Base-by-base conservation (phyloP, 2,797 vertebrate species). In the Mus spretus region DNA sequence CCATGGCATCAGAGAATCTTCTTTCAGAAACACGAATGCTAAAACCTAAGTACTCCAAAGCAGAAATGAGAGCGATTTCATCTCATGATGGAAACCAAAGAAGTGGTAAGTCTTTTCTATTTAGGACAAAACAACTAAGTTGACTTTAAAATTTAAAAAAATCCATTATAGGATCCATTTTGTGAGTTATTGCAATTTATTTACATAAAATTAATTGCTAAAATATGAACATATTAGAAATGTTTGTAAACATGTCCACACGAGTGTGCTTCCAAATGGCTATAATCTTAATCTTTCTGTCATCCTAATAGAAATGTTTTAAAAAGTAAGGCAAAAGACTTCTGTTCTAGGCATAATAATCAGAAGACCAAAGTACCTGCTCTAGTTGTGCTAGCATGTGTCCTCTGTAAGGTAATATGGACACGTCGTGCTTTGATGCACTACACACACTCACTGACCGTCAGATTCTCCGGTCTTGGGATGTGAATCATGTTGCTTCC, bases 401-500 rank as follows among this genome's bases (percentile, higher is more conserved):
- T 91, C n/a, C 28, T 90, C 55, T 70, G 14, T 44, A 15, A 53
- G 34, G 84, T 86, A 92, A 82, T 50, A 63, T 0, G 90, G 10
- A 11, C 3, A 84, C 1, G 3, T 34, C 44, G 72, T 53, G 83
- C 34, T 89, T 90, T 63, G 4, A 88, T 5, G 5, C 11, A 31
- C 7, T 79, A 37, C 78, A 47, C 24, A 24, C 17, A n/a, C 61
- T 22, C 94, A 5, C 17, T 65, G 57, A 28, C 63, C 81, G 83
- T 93, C 44, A 67, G 50, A 84, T 82, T 80, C 85, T 88, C 44
- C 22, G 80, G 12, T 83, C 40, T 89, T 89, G 19, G 92, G 44
- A 75, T 81, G 34, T 7, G 19, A 94, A 53, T 24, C 53, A 44
- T n/a, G 37, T 1, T 1, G 92, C 91, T 97, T 98, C 99, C 99